Conservation (phyloP, 2,797 vertebrate species). For the Anabas testudineus region DNA sequence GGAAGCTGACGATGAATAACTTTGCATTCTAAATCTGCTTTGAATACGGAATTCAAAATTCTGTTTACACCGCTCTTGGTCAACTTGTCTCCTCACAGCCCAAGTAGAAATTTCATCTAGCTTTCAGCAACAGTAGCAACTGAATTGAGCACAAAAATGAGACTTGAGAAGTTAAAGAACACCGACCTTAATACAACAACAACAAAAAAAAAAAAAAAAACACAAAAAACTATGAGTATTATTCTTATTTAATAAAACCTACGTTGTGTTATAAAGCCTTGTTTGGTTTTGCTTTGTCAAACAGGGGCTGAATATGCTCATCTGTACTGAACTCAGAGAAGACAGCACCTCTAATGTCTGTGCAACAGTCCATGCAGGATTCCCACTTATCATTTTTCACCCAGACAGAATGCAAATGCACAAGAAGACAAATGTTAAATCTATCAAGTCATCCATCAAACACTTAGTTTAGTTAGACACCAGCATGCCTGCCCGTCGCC, state of each 20-base stretch:
- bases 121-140: slow-evolving; percentile 55
- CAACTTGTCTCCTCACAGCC: slow-evolving; percentile 67
- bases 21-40: slow-evolving; percentile 82
- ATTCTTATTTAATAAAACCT: background rate
- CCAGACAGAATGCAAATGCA: slow-evolving; percentile 66
- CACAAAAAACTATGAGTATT: slow-evolving; percentile 3
- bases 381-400: slow-evolving; percentile 48
- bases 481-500: slow-evolving; percentile 50
- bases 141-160: slow-evolving; percentile 54
- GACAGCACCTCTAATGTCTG: slow-evolving; percentile 31
- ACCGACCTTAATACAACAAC: background rate
- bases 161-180: slow-evolving; percentile 16
- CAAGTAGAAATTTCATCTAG: slow-evolving; percentile 48
- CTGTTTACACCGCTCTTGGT: slow-evolving; percentile 76
- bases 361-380: slow-evolving; percentile 37
- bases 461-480: slow-evolving; percentile 57
- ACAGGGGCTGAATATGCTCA: slow-evolving; percentile 18
- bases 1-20: slow-evolving; percentile 81
- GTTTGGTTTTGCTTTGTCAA: background rate
- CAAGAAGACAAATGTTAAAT: slow-evolving; percentile 78
- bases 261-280: slow-evolving; percentile 3
- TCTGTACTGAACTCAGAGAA: slow-evolving; percentile 26
- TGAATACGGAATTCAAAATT: slow-evolving; percentile 77
- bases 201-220: too few species aligned
- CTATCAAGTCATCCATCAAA: slow-evolving; percentile 75